Conservation (phyloP, 2,797 vertebrate genomes). For the Halcyon smyrnensis region DNA sequence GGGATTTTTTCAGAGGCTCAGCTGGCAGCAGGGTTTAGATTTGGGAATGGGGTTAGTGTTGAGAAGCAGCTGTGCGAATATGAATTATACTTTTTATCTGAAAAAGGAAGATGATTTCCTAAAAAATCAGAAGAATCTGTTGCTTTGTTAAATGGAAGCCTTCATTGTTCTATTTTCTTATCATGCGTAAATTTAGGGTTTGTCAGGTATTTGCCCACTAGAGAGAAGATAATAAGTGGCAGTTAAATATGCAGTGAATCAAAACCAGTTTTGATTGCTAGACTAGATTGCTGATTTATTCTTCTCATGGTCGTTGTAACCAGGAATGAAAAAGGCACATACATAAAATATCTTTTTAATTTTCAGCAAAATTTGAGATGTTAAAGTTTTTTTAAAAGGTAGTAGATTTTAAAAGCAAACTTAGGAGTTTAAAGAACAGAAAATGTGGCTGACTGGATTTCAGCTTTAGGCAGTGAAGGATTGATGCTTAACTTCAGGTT, state of each 20-base stretch:
- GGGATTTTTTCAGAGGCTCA: not conserved
- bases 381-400: no score
- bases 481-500: not conserved
- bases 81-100: not conserved
- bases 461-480: not conserved
- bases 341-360: not conserved
- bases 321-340: not conserved
- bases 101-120: not conserved
- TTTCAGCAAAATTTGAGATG: not conserved
- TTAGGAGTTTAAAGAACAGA: not conserved
- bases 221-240: not conserved
- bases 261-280: not conserved
- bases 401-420: not conserved
- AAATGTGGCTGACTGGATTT: not conserved
- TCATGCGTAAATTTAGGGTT: not conserved
- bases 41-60: not conserved
- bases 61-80: not conserved
- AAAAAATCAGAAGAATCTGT: not conserved
- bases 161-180: not conserved
- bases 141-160: not conserved
- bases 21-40: not conserved
- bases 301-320: not conserved
- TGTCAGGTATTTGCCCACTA: not conserved
- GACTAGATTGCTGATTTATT: not conserved
- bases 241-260: not conserved